Evolutionary conservation across 2,888 invertebrate genomes (phyloP), one percentile per base, ranked within the genome.

Genomic region (Pinctada fucata): DNA sequence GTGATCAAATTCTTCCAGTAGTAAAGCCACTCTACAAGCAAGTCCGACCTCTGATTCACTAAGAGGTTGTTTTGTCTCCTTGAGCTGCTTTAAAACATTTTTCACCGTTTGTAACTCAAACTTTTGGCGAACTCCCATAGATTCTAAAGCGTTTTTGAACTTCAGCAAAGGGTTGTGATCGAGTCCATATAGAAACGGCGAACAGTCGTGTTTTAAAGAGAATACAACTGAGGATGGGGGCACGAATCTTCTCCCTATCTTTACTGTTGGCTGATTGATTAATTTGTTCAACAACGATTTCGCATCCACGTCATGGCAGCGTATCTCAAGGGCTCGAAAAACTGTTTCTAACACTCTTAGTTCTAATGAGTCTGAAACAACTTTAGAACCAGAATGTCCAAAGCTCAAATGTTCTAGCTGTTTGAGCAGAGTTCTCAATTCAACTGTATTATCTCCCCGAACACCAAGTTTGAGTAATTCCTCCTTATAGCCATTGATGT

Each of bases 91-190:
- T 68, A 75, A 2, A 0, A 48, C 48, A 2, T 31, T n/a, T 13
- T n/a, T 68, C 16, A 68, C 68, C 31, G 84, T 85, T 31, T 72
- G 48, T n/a, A 82, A 52, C 2, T 80, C 79, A 74, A 89, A 89
- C 3, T 67, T 64, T 3, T 89, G 77, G 13, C 80, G 63, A 47
- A 89, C 83, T 8, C 87, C 88, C 13, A 85, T 78, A 6, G 75
- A 74, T 31, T 71, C 48, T 31, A 88, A 81, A 47, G 85, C 72
- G 3, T 81, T 70, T 8, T 72, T 70, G 67, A 73, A 66, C 5
- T 48, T 49, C 2, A 4, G 0, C 16, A 50, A 63, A n/a, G 50
- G 51, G 13, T 49, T 73, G n/a, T 16, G 49, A 45, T 73, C 63
- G 3, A 78, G 8, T 4, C 69, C 52, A 65, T 73, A 73, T 1